Evolutionary conservation across 2,888 invertebrate species (phyloP).

Genomic region (Dicyrtoma fusca): DNA sequence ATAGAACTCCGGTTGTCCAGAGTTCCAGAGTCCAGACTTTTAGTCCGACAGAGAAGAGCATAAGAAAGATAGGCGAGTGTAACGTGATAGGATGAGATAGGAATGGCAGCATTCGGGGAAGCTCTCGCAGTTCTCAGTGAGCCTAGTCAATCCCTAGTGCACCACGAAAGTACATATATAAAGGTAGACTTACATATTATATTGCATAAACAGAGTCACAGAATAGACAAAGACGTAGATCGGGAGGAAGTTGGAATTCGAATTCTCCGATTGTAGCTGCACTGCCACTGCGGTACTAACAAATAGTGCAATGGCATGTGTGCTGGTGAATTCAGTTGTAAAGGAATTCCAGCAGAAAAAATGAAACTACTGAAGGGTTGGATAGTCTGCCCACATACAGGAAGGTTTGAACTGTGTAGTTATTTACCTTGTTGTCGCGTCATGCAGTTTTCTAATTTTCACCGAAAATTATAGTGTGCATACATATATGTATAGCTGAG

Average conservation of each 20-base stretch:
- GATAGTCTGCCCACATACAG: neutral
- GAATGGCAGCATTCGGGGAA: neutral
- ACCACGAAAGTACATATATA: no score
- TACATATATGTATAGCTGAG: no score
- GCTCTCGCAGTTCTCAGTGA: no score
- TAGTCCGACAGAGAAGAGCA: neutral
- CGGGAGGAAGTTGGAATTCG: neutral
- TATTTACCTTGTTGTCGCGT: conserved; percentile 30
- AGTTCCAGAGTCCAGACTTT: conserved; percentile 2
- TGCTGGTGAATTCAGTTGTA: conserved; percentile 4
- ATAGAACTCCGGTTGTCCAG: conserved; percentile 14
- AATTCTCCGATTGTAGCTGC: conserved; percentile 3
- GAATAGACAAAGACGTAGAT: no score
- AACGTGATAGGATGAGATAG: neutral
- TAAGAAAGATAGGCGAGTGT: neutral
- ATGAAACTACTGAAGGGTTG: neutral
- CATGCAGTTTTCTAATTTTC: neutral
- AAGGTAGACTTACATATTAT: no score
- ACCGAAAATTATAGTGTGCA: no score
- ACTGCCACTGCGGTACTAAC: no score
- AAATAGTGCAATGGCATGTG: no score
- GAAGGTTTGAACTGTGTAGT: conserved; percentile 24
- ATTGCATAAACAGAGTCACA: no score
- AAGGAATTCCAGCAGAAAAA: conserved; percentile 22
- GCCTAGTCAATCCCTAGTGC: no score